Evolutionary conservation across 2,113 vertebrate species (phyloP), one percentile per base, ranked within the genome.

Genomic region (Tricholaema leucomelas): DNA sequence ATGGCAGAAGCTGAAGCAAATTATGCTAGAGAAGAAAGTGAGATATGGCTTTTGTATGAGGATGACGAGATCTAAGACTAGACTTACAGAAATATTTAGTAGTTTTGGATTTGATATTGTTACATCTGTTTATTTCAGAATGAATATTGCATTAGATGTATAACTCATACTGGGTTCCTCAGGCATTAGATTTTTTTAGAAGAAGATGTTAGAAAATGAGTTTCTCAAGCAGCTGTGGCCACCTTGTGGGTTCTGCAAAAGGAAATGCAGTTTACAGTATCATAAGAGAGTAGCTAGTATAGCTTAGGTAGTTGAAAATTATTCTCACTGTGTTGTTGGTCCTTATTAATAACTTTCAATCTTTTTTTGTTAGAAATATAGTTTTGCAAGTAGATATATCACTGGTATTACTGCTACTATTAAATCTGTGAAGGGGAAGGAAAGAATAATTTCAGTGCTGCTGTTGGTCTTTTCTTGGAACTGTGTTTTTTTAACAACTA

Each of bases 241-340:
- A 93, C 91, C 89, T 93, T 86, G 89, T 94, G 92, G 85, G 92
- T 84, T 91, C 58, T 66, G 42, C 40, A 77, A 63, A 83, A 58
- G 28, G 42, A 93, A 61, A 70, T 5, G 1, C 23, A 31, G 46
- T 63, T 78, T 64, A 13, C n/a, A n/a, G n/a, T 60, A 11, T 42
- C 50, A 5, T 36, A 33, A 55, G 17, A 58, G 15, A 31, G 10
- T 46, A 60, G 7, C 4, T 56, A 40, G n/a, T 48, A 42, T 6
- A 54, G 12, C 84, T 81, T 77, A 67, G 6, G 33, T 75, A 50
- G 40, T 55, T 84, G 78, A 55, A 46, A 69, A 17, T 9, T 59
- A 8, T 59, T 70, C 18, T 52, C 3, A 7, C 31, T 28, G 5
- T 64, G 10, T 27, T 78, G 12, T 13, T 75, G 6, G 19, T 77